phyloP scores from a whole-genome alignment of 2,797 vertebrate species.

The Periparus ater region DNA sequence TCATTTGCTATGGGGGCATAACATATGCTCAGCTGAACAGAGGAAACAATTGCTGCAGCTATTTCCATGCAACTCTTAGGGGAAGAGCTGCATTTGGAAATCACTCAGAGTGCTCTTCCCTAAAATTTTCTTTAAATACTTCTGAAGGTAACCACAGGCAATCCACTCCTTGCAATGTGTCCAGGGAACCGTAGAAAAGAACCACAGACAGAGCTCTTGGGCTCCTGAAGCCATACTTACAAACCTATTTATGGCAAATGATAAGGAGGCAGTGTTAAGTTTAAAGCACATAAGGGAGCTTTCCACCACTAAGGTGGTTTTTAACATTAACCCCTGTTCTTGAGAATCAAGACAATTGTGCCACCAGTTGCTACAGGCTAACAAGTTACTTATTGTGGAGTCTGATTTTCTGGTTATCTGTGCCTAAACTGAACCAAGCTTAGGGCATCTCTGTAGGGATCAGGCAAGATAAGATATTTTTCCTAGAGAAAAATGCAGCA shows the following conservation, averaged over 20 bases:
- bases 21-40: neutral
- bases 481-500: neutral
- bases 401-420: neutral
- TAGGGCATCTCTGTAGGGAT: neutral
- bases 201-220: neutral
- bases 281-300: neutral
- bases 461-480: neutral
- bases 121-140: constrained; percentile 7
- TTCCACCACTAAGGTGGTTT: neutral
- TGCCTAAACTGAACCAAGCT: neutral
- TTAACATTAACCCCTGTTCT: neutral
- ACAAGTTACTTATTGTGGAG: neutral
- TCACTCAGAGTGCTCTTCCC: neutral
- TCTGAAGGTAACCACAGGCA: neutral
- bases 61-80: neutral
- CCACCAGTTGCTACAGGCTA: neutral
- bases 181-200: neutral
- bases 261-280: neutral
- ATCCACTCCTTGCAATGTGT: neutral
- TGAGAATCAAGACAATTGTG: neutral
- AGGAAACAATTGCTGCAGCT: neutral
- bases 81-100: neutral
- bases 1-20: neutral
- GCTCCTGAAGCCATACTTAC: neutral
- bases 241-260: constrained; percentile 29